These are phyloP conservation scores for Cynodonichthys magdalenae DNA, from an alignment of 2,797 vertebrate species.

Conservation along the genomic window DNA sequence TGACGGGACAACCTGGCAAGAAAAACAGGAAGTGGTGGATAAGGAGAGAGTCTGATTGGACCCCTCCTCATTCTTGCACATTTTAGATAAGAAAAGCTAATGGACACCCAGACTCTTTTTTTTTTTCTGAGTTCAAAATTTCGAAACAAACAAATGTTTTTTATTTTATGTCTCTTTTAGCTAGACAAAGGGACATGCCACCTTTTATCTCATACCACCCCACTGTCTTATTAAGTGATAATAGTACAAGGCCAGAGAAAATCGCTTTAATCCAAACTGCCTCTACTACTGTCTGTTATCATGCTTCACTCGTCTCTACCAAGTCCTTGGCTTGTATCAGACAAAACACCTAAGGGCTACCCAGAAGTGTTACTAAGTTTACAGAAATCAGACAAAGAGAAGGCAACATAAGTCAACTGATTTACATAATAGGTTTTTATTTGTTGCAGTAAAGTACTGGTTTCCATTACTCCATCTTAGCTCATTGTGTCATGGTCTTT, in stretches of 20 bases:
- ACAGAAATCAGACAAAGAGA: slow-evolving; percentile 23
- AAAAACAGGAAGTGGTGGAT: slow-evolving; percentile 83
- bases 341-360: slow-evolving; percentile 67
- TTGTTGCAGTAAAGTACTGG: neutral
- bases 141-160: neutral
- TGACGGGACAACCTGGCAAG: slow-evolving; percentile 73
- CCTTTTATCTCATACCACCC: slow-evolving; percentile 9
- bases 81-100: slow-evolving; percentile 61
- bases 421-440: neutral
- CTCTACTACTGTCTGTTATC: slow-evolving; percentile 48
- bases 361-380: slow-evolving; percentile 20
- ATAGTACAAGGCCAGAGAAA: slow-evolving; percentile 35
- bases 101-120: slow-evolving; percentile 48
- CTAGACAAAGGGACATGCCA: slow-evolving; percentile 1
- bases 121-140: slow-evolving; percentile 44
- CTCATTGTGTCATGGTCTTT: neutral
- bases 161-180: neutral
- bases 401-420: neutral
- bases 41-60: slow-evolving; percentile 79
- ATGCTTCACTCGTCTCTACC: slow-evolving; percentile 27
- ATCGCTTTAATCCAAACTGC: slow-evolving; percentile 46
- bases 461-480: neutral
- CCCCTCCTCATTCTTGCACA: slow-evolving; percentile 68
- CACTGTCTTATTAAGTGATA: slow-evolving; percentile 20
- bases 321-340: slow-evolving; percentile 72